Evolutionary conservation across 2,113 vertebrate genomes (phyloP).

Genomic region (Dicrurus megarhynchus): DNA sequence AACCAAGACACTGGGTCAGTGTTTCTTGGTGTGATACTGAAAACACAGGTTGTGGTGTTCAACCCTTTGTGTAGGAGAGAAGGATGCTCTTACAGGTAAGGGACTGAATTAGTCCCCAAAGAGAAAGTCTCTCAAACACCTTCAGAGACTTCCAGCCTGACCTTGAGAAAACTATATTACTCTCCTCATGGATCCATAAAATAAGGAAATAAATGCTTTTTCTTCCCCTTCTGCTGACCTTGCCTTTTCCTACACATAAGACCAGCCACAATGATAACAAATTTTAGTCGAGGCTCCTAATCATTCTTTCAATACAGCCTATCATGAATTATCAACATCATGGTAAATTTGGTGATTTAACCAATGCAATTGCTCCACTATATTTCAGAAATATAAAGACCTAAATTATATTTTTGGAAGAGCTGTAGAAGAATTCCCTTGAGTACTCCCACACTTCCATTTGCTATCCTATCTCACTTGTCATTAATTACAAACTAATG

Average conservation of each 20-base stretch:
- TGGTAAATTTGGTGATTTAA: conserved; percentile 17
- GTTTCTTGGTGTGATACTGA: not conserved
- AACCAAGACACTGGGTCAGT: not conserved
- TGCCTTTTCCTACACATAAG: not conserved
- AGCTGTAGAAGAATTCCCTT: conserved; percentile 11
- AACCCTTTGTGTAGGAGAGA: not conserved
- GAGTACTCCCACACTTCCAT: conserved; percentile 38
- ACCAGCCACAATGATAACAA: not conserved
- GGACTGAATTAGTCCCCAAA: not conserved
- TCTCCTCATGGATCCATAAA: not conserved
- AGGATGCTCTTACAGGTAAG: not conserved
- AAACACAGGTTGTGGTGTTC: not conserved
- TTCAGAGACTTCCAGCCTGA: not conserved
- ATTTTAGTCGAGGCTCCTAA: not conserved
- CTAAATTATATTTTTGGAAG: not conserved
- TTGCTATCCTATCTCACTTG: conserved; percentile 55
- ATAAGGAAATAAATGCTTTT: not conserved
- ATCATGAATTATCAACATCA: not conserved
- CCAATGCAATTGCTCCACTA: not conserved
- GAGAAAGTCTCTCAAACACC: not conserved
- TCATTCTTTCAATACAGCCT: not conserved
- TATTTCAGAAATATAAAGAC: not conserved
- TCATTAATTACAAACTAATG: conserved; percentile 58
- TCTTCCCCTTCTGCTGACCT: not conserved
- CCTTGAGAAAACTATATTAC: not conserved